Evolutionary conservation across 2,888 invertebrate genomes (phyloP).

Genomic region (Chrysolina haemoptera): DNA sequence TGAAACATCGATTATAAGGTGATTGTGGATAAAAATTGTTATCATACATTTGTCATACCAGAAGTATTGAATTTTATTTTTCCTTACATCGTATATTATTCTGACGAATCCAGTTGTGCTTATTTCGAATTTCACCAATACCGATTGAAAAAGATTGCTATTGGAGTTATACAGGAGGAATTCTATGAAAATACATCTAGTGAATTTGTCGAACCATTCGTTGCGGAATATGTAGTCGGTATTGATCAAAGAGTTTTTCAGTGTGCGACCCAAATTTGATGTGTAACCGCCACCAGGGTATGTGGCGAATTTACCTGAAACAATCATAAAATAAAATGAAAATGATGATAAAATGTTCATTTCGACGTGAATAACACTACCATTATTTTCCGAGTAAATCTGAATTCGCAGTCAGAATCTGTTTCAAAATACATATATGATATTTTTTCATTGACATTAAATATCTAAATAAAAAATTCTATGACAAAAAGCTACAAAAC

Average conservation of each 20-base stretch:
- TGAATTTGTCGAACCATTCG: constrained; percentile 58
- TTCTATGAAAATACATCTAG: constrained; percentile 59
- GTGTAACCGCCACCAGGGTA: constrained; percentile 62
- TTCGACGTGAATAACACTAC: too few relatives aligned
- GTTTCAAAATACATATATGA: too few relatives aligned
- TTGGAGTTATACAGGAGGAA: constrained; percentile 60
- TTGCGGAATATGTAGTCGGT: constrained; percentile 55
- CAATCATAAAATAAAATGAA: constrained; percentile 11
- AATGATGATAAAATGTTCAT: too few relatives aligned
- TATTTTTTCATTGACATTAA: too few relatives aligned
- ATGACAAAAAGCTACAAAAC: too few relatives aligned
- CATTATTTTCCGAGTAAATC: too few relatives aligned
- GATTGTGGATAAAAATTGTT: too few relatives aligned
- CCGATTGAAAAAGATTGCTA: constrained; percentile 59
- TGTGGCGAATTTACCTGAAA: constrained; percentile 54
- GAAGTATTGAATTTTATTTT: constrained; percentile 13
- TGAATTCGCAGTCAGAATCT: too few relatives aligned
- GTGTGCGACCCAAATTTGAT: constrained; percentile 57
- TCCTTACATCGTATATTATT: constrained; percentile 44
- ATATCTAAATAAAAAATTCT: too few relatives aligned
- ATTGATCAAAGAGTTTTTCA: constrained; percentile 58
- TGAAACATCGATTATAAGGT: too few relatives aligned
- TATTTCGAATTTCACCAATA: constrained; percentile 57
- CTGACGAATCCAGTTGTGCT: constrained; percentile 58
- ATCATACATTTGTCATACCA: too few relatives aligned